phyloP scores from a whole-genome alignment of 2,888 invertebrate genomes.

The Heliconius aoede region DNA sequence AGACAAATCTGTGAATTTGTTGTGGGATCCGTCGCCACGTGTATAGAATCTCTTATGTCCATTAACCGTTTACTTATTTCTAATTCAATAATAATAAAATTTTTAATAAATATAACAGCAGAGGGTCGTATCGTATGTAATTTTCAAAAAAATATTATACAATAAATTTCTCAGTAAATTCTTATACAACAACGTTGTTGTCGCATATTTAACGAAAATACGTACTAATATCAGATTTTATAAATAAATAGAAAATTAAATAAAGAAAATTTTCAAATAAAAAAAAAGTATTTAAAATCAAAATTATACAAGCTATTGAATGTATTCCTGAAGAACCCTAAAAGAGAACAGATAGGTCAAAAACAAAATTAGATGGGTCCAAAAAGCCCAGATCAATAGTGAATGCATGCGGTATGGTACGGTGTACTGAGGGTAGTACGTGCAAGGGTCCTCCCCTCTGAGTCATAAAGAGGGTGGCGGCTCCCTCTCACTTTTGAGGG shows the following conservation, averaged over 20 bases:
- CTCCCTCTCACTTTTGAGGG: constrained; percentile 80
- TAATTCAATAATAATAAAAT: not conserved
- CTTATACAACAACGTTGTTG: too few species aligned
- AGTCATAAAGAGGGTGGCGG: constrained; percentile 83
- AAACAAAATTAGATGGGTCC: constrained; percentile 52
- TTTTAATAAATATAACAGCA: not conserved
- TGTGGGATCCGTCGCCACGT: constrained; percentile 19
- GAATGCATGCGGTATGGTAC: constrained; percentile 65
- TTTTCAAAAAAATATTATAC: not conserved
- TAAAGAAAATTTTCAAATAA: not conserved
- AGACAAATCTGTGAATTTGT: constrained; percentile 29
- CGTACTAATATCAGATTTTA: not conserved
- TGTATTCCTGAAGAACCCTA: constrained; percentile 16
- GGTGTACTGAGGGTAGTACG: constrained; percentile 69
- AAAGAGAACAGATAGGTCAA: constrained; percentile 47
- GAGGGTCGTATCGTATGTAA: not conserved
- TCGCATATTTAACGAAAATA: not conserved
- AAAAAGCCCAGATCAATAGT: constrained; percentile 65
- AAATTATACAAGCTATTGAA: not conserved
- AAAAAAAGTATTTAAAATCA: not conserved
- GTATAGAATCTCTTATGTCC: constrained; percentile 12
- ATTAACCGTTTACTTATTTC: constrained; percentile 1
- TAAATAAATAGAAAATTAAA: not conserved
- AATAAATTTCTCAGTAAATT: not conserved
- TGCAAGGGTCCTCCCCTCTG: constrained; percentile 82